Evolutionary conservation across 2,797 vertebrate species (phyloP).

Genomic region (Lagocephalus sceleratus): DNA sequence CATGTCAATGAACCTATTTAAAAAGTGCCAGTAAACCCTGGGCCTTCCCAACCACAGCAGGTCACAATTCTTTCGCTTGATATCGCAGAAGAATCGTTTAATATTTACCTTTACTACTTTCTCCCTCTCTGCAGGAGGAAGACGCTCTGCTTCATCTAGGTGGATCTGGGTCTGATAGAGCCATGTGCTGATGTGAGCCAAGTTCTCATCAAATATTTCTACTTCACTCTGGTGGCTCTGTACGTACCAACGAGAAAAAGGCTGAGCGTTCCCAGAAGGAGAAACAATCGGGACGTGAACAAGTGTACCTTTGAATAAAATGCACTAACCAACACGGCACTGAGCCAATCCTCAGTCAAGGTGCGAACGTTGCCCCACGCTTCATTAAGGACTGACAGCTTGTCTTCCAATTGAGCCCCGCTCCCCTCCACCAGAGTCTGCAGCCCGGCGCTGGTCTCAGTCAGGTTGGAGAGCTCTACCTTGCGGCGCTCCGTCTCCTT

Average conservation of each 20-base stretch:
- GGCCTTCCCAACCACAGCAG: background rate
- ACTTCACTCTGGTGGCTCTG: constrained; percentile 94
- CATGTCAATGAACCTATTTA: background rate
- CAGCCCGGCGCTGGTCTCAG: constrained; percentile 83
- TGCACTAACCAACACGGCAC: constrained; percentile 83
- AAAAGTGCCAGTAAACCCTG: background rate
- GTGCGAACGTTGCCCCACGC: constrained; percentile 86
- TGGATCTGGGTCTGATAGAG: constrained; percentile 96
- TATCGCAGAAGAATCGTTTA: background rate
- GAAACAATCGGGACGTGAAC: background rate
- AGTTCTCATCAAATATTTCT: constrained; percentile 94
- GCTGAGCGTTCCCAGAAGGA: constrained; percentile 1
- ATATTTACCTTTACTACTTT: constrained; percentile 83
- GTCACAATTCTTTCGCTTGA: too few species aligned
- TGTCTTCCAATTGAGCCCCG: constrained; percentile 82
- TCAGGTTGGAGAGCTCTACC: constrained; percentile 81
- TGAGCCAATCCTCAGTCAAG: constrained; percentile 92
- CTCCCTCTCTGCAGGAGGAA: constrained; percentile 81
- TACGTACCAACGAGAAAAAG: background rate
- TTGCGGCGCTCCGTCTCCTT: constrained; percentile 90
- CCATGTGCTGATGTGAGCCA: constrained; percentile 99
- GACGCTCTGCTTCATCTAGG: constrained; percentile 91
- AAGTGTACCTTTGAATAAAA: background rate
- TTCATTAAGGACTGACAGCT: constrained; percentile 84
- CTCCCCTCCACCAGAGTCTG: constrained; percentile 88